Conservation (phyloP, 1,140 invertebrate species). For the Meloidogyne hapla region DNA sequence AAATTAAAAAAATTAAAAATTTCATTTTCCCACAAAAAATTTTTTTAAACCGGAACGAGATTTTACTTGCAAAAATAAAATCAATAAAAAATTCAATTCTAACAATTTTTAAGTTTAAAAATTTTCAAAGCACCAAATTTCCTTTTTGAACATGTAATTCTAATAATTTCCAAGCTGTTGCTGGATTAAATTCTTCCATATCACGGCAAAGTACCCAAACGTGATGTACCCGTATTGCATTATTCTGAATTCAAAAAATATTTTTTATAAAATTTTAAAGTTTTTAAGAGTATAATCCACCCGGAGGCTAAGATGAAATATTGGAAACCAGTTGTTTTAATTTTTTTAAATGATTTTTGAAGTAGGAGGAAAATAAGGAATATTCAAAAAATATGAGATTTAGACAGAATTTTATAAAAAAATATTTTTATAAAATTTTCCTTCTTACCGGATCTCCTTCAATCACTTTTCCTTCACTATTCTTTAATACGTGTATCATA, state of each 20-base stretch:
- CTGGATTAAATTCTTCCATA: constrained; percentile 85
- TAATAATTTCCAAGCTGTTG: constrained; percentile 90
- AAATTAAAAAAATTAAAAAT: no score
- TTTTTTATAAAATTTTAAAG: constrained; percentile 84
- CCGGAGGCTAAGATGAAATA: no score
- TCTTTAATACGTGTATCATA: constrained; percentile 87
- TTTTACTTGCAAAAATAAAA: no score
- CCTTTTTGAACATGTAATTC: constrained; percentile 69
- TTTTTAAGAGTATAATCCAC: no score
- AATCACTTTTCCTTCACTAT: constrained; percentile 79
- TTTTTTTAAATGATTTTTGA: no score
- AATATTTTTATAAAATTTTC: not conserved
- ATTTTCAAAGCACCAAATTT: constrained; percentile 33
- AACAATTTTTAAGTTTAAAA: not conserved
- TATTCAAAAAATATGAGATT: no score
- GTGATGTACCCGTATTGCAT: not conserved
- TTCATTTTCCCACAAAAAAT: no score
- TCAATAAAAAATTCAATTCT: no score
- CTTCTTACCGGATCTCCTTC: constrained; percentile 82
- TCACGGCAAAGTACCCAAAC: constrained; percentile 77
- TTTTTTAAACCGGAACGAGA: no score
- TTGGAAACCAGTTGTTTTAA: no score
- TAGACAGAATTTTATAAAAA: constrained; percentile 9
- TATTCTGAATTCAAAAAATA: constrained; percentile 74
- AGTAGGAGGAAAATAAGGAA: no score